A percentile compares a stretch with the other conserved stretches of the same genome.
phyloP scores from a whole-genome alignment of 2,888 invertebrate genomes.

The Drosophila anceps region DNA sequence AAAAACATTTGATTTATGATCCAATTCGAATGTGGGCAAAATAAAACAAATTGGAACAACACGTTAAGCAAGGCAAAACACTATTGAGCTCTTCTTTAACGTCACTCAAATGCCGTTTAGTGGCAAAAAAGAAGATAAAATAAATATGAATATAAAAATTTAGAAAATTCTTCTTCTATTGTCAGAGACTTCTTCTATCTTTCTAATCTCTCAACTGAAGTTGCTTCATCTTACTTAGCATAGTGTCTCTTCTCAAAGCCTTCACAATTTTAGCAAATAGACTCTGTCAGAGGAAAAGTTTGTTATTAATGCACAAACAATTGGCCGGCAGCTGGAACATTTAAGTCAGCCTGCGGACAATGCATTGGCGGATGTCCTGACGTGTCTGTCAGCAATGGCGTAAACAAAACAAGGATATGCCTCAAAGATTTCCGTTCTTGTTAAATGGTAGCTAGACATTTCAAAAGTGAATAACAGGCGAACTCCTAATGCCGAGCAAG shows the following conservation, averaged over 20 bases:
- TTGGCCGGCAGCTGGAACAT: constrained; percentile 20
- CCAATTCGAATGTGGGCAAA: neutral
- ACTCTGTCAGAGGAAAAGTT: neutral
- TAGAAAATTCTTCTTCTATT: neutral
- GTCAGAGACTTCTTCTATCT: neutral
- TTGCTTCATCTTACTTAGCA: neutral
- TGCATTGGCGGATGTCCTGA: constrained; percentile 26
- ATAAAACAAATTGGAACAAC: neutral
- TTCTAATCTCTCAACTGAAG: neutral
- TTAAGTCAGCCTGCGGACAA: constrained; percentile 5
- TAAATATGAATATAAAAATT: too few relatives aligned
- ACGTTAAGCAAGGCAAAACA: neutral
- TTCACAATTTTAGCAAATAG: neutral
- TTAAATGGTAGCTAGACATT: constrained; percentile 22
- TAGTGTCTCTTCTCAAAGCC: neutral
- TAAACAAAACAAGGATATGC: constrained; percentile 20
- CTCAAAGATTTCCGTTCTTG: constrained; percentile 7
- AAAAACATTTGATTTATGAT: constrained; percentile 30
- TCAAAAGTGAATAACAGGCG: constrained; percentile 7
- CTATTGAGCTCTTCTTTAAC: neutral
- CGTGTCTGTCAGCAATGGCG: constrained; percentile 12
- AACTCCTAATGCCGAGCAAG: constrained; percentile 16
- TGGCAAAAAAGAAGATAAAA: neutral
- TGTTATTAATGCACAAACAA: constrained; percentile 25
- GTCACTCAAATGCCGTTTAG: neutral